Percentiles rank a stretch among this genome's conserved stretches.
Evolutionary conservation across 2,113 vertebrate genomes (phyloP).

Genomic region (Cyphomyrus plagiostoma): DNA sequence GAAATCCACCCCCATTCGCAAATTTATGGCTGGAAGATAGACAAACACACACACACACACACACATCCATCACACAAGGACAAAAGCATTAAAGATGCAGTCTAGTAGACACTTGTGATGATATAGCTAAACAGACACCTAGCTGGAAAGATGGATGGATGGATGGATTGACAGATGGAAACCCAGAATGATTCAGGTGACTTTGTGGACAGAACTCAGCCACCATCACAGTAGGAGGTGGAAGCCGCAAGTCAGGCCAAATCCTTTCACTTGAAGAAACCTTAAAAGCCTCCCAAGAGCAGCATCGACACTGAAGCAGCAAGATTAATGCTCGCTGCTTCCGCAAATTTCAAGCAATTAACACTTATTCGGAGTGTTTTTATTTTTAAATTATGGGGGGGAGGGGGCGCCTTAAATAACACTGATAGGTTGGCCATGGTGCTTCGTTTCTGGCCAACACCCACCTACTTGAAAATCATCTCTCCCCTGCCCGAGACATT

Average conservation of each 20-base stretch:
- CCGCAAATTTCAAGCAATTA: not conserved
- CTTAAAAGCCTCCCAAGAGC: not conserved
- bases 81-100: not conserved
- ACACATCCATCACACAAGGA: not conserved
- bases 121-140: not conserved
- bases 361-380: not conserved
- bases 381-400: not conserved
- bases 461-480: constrained; percentile 22
- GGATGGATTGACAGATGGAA: not conserved
- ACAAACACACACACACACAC: not conserved
- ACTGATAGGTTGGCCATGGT: constrained; percentile 8
- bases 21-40: not conserved
- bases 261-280: not conserved
- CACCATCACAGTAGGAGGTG: not conserved
- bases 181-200: not conserved
- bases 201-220: not conserved
- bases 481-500: constrained; percentile 27
- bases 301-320: not conserved
- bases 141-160: not conserved
- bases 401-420: not conserved
- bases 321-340: not conserved
- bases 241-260: not conserved
- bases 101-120: not conserved
- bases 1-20: not conserved
- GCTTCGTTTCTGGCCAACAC: constrained; percentile 15